phyloP scores from a whole-genome alignment of 2,888 invertebrate genomes.

The Eulithis prunata region DNA sequence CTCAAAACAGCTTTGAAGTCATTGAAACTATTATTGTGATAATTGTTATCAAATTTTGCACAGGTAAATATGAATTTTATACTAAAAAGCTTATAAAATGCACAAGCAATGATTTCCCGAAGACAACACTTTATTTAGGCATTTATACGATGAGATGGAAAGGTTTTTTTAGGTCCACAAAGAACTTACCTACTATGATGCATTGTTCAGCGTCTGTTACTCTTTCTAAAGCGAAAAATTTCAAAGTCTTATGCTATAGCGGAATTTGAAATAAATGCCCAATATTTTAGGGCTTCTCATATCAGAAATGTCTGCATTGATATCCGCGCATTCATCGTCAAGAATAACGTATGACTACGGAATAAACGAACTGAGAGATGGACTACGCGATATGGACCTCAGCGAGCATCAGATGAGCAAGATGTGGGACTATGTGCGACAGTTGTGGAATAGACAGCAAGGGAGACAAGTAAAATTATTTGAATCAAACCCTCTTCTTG shows the following conservation, averaged over 20 bases:
- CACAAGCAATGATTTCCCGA: too few species aligned
- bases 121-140: too few species aligned
- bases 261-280: background rate
- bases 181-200: too few species aligned
- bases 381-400: conserved; percentile 75
- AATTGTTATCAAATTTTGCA: conserved; percentile 79
- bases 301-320: conserved; percentile 82
- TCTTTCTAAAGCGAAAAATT: too few species aligned
- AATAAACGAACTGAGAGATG: conserved; percentile 78
- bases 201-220: too few species aligned
- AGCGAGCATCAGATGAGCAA: conserved; percentile 81
- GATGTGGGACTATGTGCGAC: conserved; percentile 81
- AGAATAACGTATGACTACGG: conserved; percentile 80
- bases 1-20: conserved; percentile 76
- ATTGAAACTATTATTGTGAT: conserved; percentile 76
- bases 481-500: too few species aligned
- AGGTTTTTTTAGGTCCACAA: too few species aligned
- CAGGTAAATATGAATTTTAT: conserved; percentile 56
- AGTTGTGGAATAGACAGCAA: conserved; percentile 80
- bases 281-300: conserved; percentile 70
- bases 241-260: background rate
- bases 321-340: conserved; percentile 78
- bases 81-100: too few species aligned
- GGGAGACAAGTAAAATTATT: conserved; percentile 70
- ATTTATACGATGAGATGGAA: too few species aligned